Percentiles rank a stretch among this genome's conserved stretches.
Evolutionary conservation across 2,888 invertebrate genomes (phyloP).

Genomic region (Hedya salicella): DNA sequence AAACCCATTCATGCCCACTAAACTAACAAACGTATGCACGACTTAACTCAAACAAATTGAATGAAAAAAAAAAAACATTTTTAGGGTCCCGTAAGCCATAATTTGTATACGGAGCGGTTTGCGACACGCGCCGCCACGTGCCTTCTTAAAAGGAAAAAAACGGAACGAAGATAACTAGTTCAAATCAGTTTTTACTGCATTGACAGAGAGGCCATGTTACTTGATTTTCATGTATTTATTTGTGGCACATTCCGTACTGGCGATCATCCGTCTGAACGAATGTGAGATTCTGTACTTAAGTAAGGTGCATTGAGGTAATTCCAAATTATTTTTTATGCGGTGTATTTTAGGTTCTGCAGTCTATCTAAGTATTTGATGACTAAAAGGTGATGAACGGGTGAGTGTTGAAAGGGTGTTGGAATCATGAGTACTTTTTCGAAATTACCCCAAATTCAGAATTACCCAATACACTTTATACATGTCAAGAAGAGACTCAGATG

Average conservation of each 20-base stretch:
- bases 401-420: no score
- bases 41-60: constrained; percentile 48
- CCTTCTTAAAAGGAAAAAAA: constrained; percentile 24
- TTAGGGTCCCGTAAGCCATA: constrained; percentile 71
- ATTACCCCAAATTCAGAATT: no score
- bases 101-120: constrained; percentile 75
- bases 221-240: neutral
- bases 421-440: no score
- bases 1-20: constrained; percentile 34
- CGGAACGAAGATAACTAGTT: neutral
- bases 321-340: no score
- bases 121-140: constrained; percentile 74
- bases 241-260: neutral
- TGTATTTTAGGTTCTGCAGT: no score
- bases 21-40: constrained; percentile 48
- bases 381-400: no score
- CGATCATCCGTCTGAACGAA: constrained; percentile 18
- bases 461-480: no score
- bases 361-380: no score
- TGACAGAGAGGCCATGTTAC: constrained; percentile 8
- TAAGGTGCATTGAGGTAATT: no score
- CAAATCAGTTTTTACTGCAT: constrained; percentile 20
- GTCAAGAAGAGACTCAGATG: no score
- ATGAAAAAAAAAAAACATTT: constrained; percentile 61
- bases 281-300: constrained; percentile 14